Base-by-base conservation (phyloP, 2,113 vertebrate genomes). In the Sander vitreus region DNA sequence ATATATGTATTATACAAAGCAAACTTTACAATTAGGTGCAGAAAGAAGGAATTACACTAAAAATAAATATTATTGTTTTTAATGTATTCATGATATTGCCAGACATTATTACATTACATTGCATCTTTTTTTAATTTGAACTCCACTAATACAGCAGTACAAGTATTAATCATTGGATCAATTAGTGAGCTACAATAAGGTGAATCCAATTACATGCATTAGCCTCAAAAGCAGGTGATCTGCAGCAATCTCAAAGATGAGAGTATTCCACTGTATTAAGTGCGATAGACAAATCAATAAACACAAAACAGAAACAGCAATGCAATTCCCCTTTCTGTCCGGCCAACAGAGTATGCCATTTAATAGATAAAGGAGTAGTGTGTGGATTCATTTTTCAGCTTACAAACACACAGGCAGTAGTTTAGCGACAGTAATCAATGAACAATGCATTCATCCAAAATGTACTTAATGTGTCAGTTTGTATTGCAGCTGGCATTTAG, bases 261-360 rank as follows among this genome's bases (percentile, higher is more conserved):
- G 8, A 58, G 36, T 69, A 36, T 48, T 73, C 45, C 66, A 27
- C 30, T 76, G 39, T 30, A 83, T 76, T 50, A 36, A 70, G 55
- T 47, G 23, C 54, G 73, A 76, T 69, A 53, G 62, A 84, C 58
- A 45, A 84, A 92, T 89, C 84, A 69, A 91, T 92, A 81, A 75
- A 87, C 66, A 87, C 75, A 71, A 78, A 88, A 85, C 48, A 55
- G 66, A 73, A 90, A 73, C 58, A 78, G 72, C 78, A 59, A 73
- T 67, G 71, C 81, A 85, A 85, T 77, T 77, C 67, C 71, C 27
- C 39, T 58, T 75, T 13, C 80, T 65, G 77, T 85, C 59, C 3
- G 0, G 74, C 55, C 65, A 81, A 54, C 67, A 58, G 33, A 72
- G 57, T 30, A 36, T 64, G 45, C 72, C 43, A 82, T 84, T 86